Base-by-base conservation (phyloP, 2,797 vertebrate species). In the Anableps anableps region DNA sequence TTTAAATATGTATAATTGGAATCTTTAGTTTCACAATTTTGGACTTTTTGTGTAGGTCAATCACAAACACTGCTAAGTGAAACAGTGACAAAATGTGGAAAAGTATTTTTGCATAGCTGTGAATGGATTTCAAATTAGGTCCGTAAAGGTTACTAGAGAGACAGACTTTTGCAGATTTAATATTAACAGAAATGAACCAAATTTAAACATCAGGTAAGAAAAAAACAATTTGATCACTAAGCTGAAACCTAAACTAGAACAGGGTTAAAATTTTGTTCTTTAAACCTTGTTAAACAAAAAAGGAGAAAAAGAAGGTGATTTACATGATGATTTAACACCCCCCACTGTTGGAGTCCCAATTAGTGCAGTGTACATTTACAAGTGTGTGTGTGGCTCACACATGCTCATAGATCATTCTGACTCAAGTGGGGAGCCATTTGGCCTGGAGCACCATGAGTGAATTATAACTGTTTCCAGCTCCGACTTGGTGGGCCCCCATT, bases 391-490 rank as follows among this genome's bases (percentile, higher is more conserved):
- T 80, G 84, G 82, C 87, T 89, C 92, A 86, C 17, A 75, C 90
- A 92, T 91, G 90, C 91, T 91, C 89, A 76, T 94, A 94, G 86
- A 93, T 94, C 93, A 93, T 78, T 72, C 83, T 90, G 86, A 90
- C 90, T 94, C 89, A 86, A 85, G 94, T 91, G 93, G 93, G 93
- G 94, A 93, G 93, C 91, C 43, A 88, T 92, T 93, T 94, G 91
- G 93, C 91, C 89, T 45, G 81, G 74, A 93, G 90, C 90, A 36
- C 80, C 75, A 43, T 71, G 77, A 82, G 90, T 94, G 91, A 93
- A 87, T 93, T 92, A 94, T 89, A 86, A 88, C 85, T 76, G 81
- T 89, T 94, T 86, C 83, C 85, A 90, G 84, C 90, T 89, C 79
- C 72, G 72, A 75, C 78, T 86, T 78, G 82, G 82, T 92, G 90